phyloP scores from a whole-genome alignment of 1,140 invertebrate species.

The Drosophila seguyi region DNA sequence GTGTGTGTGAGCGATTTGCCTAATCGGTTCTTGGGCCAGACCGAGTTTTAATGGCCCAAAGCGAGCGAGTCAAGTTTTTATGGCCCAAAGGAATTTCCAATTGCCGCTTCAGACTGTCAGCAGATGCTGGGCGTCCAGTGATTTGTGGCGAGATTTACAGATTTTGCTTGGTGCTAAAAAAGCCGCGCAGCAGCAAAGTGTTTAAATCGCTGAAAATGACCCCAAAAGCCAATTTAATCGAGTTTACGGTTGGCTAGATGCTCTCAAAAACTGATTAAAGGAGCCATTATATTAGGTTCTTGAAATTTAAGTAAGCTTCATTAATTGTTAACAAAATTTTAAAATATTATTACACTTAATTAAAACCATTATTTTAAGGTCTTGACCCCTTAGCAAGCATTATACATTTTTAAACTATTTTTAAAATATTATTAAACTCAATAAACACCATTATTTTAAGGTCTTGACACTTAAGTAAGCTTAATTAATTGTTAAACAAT shows the following conservation, averaged over 20 bases:
- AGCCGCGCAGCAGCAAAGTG: not conserved
- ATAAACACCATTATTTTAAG: too few species aligned
- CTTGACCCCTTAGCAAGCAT: too few species aligned
- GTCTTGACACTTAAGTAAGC: too few species aligned
- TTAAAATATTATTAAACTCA: too few species aligned
- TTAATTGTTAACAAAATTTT: not conserved
- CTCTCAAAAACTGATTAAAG: not conserved
- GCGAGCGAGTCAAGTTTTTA: constrained; percentile 43
- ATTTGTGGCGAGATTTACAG: constrained; percentile 49
- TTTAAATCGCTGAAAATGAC: constrained; percentile 11
- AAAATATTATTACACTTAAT: not conserved
- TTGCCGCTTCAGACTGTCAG: constrained; percentile 60
- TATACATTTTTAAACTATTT: too few species aligned
- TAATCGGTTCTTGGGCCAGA: constrained; percentile 24
- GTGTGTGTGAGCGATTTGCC: constrained; percentile 29
- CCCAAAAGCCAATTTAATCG: constrained; percentile 3
- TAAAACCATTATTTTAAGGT: too few species aligned
- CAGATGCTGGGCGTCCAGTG: constrained; percentile 43
- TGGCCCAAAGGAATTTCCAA: constrained; percentile 60
- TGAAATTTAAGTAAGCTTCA: not conserved
- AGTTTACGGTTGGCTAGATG: not conserved
- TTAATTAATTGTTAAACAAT: too few species aligned
- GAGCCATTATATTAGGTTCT: not conserved
- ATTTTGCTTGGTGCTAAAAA: constrained; percentile 7
- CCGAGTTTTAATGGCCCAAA: constrained; percentile 52